Base-by-base conservation (phyloP, 2,113 vertebrate genomes). In the Recurvirostra avosetta region DNA sequence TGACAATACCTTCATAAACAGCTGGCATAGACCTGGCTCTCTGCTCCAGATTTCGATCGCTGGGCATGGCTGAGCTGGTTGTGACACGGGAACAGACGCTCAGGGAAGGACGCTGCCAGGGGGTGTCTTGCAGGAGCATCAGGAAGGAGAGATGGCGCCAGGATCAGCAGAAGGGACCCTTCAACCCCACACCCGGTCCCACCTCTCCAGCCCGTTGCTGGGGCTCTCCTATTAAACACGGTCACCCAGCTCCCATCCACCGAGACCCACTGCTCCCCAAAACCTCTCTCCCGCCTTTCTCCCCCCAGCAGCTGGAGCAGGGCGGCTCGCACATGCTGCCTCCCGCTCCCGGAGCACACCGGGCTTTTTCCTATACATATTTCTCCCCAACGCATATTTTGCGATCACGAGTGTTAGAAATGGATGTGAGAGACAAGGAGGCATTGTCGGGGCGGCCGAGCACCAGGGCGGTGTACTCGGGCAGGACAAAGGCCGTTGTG, bases 401-500 rank as follows among this genome's bases (percentile, higher is more conserved):
- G 86, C 1, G 1, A 53, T 95, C 93, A 96, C 88, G 50, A 92
- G 92, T 61, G 92, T 50, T 61, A 38, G 84, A 81, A 91, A 74
- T 58, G 9, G 86, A 66, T 6, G 32, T 11, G 63, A n/a, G 11
- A 13, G 66, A 96, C 91, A 96, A 96, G 91, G 92, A 26, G 55
- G 59, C 95, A 81, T 97, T 97, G 97, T 97, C 12, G 1, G 30
- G 53, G 53, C 52, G 7, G 79, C 43, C 0, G 4, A 63, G 73
- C 49, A 36, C n/a, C n/a, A 6, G 53, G 74, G 83, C 70, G 34
- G 96, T 97, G 96, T 94, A 40, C 47, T 56, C 2, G 8, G 75
- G 50, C 16, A 82, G 91, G 85, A 98, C 98, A 98, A 98, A 97
- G 97, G 90, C 96, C 18, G 79, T 95, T 97, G 90, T 97, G 97